phyloP scores from a whole-genome alignment of 2,888 invertebrate genomes.

The Torymus texanus region DNA sequence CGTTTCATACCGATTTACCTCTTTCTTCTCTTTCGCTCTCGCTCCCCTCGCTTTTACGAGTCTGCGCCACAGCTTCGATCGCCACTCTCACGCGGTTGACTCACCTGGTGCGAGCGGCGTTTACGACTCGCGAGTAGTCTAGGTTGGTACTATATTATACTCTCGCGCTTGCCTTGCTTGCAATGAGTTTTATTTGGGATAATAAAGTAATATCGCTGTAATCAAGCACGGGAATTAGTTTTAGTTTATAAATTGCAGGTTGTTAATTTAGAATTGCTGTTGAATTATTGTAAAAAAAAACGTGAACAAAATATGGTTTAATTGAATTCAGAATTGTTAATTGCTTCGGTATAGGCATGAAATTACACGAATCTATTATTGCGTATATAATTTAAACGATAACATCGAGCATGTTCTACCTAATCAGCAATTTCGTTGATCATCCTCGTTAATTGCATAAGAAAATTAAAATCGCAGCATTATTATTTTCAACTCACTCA shows the following conservation, averaged over 20 bases:
- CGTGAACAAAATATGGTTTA: neutral
- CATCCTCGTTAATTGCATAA: slow-evolving; percentile 29
- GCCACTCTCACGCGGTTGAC: no score
- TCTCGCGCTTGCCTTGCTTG: no score
- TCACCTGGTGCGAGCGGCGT: no score
- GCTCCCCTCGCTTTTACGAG: neutral
- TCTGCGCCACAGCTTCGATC: no score
- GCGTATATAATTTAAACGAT: slow-evolving; percentile 2
- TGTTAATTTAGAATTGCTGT: no score
- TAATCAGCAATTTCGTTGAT: slow-evolving; percentile 9
- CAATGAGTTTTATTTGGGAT: no score
- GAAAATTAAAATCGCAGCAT: slow-evolving; percentile 14
- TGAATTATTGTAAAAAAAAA: neutral
- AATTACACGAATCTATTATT: neutral
- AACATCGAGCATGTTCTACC: neutral
- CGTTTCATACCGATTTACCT: slow-evolving; percentile 17
- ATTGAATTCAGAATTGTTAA: neutral
- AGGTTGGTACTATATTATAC: no score
- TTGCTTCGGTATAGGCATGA: neutral
- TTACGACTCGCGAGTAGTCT: no score
- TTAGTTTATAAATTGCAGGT: no score
- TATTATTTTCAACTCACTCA: neutral
- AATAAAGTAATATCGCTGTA: no score
- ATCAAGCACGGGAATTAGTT: neutral
- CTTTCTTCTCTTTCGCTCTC: neutral